These are phyloP conservation scores for Drosophila atripex DNA, from an alignment of 2,888 invertebrate genomes.

Conservation along the genomic window DNA sequence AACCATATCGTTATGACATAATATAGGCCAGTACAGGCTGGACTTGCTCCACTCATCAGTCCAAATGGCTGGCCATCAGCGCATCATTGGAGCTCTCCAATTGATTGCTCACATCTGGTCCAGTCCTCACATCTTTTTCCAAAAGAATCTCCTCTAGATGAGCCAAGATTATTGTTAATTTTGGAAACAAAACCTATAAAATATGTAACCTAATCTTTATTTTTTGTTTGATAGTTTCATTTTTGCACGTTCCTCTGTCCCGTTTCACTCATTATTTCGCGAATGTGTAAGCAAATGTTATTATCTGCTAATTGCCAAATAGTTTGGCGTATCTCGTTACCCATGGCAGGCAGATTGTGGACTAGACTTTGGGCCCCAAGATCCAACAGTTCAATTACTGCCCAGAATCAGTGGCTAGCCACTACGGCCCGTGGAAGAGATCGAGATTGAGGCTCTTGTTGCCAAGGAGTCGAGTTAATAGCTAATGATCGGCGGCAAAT, in stretches of 20 bases:
- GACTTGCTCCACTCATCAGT: constrained; percentile 34
- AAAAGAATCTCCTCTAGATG: constrained; percentile 14
- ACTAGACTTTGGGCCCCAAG: constrained; percentile 1
- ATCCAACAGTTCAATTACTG: constrained; percentile 30
- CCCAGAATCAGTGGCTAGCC: constrained; percentile 6
- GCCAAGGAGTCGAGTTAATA: constrained; percentile 53
- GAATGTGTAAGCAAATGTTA: constrained; percentile 39
- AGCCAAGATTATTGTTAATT: not conserved
- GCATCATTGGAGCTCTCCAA: constrained; percentile 43
- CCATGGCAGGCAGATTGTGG: constrained; percentile 35
- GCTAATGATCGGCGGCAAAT: constrained; percentile 72
- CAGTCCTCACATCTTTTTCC: not conserved
- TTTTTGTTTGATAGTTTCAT: not conserved
- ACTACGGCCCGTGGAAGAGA: constrained; percentile 1
- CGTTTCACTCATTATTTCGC: constrained; percentile 14
- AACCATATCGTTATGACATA: constrained; percentile 71
- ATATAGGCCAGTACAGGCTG: constrained; percentile 45
- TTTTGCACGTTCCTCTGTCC: constrained; percentile 7
- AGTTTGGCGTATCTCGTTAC: constrained; percentile 42
- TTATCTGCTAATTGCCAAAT: constrained; percentile 44
- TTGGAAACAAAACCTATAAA: too few species aligned
- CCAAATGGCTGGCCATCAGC: constrained; percentile 46
- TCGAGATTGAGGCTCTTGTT: constrained; percentile 53
- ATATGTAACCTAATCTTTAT: too few species aligned
- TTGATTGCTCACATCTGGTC: constrained; percentile 38